phyloP scores from a whole-genome alignment of 2,888 invertebrate genomes.

The Perdita meconis region DNA sequence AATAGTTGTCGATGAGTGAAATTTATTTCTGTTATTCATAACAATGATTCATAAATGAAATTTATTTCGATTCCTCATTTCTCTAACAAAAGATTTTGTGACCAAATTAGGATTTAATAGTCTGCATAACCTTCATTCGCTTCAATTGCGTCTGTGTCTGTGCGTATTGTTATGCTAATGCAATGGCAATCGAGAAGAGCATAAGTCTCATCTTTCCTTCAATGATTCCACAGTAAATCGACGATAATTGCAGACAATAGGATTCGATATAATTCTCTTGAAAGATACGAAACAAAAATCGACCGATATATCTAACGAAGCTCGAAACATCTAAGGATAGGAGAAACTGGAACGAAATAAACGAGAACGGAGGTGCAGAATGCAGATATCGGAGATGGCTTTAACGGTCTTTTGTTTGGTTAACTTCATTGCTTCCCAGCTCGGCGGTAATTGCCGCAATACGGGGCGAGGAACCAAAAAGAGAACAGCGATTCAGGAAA shows the following conservation, averaged over 20 bases:
- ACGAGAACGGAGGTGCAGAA: constrained; percentile 65
- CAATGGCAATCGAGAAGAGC: not conserved
- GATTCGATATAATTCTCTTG: constrained; percentile 12
- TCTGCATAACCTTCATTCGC: too few species aligned
- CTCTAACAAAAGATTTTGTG: too few species aligned
- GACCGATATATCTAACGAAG: constrained; percentile 58
- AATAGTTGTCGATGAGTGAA: too few species aligned
- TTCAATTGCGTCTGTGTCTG: not conserved
- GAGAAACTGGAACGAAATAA: constrained; percentile 59
- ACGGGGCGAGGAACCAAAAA: constrained; percentile 62
- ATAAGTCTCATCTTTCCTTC: not conserved
- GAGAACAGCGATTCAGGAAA: constrained; percentile 60
- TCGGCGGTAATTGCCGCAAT: constrained; percentile 75
- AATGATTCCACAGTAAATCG: constrained; percentile 16
- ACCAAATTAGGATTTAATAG: too few species aligned
- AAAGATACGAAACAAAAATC: constrained; percentile 28
- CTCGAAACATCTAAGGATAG: too few species aligned
- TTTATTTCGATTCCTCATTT: too few species aligned
- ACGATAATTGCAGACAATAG: constrained; percentile 8
- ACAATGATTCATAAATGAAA: too few species aligned
- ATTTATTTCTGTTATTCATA: too few species aligned
- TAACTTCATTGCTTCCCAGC: constrained; percentile 71
- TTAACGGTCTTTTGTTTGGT: constrained; percentile 81
- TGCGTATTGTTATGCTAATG: not conserved
- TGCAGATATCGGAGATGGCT: constrained; percentile 68